Evolutionary conservation across 2,113 vertebrate species (phyloP).

Genomic region (Cebus imitator): DNA sequence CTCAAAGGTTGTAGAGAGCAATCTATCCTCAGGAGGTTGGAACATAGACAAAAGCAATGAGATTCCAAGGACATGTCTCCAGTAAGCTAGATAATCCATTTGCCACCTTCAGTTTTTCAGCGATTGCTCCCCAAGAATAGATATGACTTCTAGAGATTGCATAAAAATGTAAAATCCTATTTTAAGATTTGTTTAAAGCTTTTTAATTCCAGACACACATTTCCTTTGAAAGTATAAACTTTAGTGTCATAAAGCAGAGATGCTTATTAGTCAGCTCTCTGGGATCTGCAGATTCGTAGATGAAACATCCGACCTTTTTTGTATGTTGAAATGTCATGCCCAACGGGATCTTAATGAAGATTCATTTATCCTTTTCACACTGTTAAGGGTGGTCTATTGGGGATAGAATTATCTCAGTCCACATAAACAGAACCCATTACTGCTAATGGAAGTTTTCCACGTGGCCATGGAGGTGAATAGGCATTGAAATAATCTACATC

Average conservation of each 20-base stretch:
- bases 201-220: constrained; percentile 41
- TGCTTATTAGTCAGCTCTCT: constrained; percentile 50
- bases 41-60: neutral
- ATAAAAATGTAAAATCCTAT: constrained; percentile 51
- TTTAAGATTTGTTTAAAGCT: constrained; percentile 57
- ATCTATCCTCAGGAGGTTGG: neutral
- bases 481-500: constrained; percentile 25
- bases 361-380: constrained; percentile 52
- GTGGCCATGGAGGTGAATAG: constrained; percentile 26
- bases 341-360: constrained; percentile 38
- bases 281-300: neutral
- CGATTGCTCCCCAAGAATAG: constrained; percentile 43
- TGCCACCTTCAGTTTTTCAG: constrained; percentile 7
- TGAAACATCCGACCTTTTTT: constrained; percentile 27
- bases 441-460: constrained; percentile 43
- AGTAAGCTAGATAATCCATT: neutral
- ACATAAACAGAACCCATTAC: constrained; percentile 14
- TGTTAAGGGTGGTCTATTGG: neutral
- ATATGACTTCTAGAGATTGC: constrained; percentile 50
- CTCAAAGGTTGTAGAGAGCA: neutral
- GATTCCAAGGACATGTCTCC: neutral
- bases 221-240: constrained; percentile 69
- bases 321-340: constrained; percentile 54
- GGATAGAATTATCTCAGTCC: neutral
- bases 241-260: constrained; percentile 53